A percentile compares a stretch with the other conserved stretches of the same genome.
phyloP scores from a whole-genome alignment of 2,888 invertebrate species.

The Syrista parreyssii region DNA sequence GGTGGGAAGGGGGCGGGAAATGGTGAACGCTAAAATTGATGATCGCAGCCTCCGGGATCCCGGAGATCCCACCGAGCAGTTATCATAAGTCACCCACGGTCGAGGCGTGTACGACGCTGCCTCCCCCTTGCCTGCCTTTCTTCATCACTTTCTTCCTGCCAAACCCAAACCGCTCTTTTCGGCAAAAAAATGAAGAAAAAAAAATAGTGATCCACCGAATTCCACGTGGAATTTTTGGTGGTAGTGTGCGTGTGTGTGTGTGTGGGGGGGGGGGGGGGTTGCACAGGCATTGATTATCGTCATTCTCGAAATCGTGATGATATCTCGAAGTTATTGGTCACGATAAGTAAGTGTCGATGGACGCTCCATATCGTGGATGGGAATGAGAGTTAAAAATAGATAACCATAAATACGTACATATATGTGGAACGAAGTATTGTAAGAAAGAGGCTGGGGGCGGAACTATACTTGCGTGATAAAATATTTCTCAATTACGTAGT shows the following conservation, averaged over 20 bases:
- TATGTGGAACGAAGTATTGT: not conserved
- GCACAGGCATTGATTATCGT: constrained; percentile 32
- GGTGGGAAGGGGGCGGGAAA: constrained; percentile 10
- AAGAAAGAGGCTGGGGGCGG: not conserved
- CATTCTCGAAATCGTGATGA: constrained; percentile 25
- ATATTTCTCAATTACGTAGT: no score
- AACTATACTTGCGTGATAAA: no score
- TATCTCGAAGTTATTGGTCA: not conserved
- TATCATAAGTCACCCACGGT: constrained; percentile 40
- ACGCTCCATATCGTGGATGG: not conserved
- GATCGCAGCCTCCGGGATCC: constrained; percentile 35
- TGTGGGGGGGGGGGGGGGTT: no score
- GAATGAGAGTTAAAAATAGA: not conserved
- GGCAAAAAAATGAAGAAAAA: not conserved
- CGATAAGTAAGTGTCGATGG: not conserved
- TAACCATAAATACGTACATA: not conserved
- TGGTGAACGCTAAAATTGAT: constrained; percentile 40
- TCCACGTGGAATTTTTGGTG: constrained; percentile 19
- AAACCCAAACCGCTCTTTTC: not conserved
- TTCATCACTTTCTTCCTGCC: constrained; percentile 7
- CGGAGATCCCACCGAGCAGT: constrained; percentile 29
- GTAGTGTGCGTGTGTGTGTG: no score
- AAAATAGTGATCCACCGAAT: not conserved
- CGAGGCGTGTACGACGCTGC: constrained; percentile 5
- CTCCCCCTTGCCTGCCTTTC: constrained; percentile 11